Base-by-base conservation (phyloP, 2,888 invertebrate genomes). In the Camptogramma bilineatum region DNA sequence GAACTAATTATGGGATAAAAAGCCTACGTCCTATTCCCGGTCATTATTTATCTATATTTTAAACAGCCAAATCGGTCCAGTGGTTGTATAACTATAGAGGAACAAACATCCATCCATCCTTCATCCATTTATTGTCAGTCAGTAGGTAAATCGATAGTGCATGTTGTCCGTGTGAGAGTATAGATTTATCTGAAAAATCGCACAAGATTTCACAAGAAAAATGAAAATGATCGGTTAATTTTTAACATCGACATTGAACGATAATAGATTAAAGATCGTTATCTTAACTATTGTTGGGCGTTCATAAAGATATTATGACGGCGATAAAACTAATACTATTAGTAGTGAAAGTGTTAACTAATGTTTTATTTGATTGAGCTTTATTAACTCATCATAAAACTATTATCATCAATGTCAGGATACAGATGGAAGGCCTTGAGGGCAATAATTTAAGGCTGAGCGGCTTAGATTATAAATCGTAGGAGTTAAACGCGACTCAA, bases 171-270 rank as follows among this genome's bases (percentile, higher is more conserved):
- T n/a, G n/a, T n/a, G n/a, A n/a, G n/a, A n/a, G n/a, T n/a, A n/a
- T n/a, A n/a, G 13, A 13, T 39, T 39, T 39, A 39, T 13, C 13
- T 39, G 13, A 9, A 39, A 39, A 5, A 24, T 4, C 2, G 28
- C 28, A 28, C 24, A 50, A 50, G 24, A n/a, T n/a, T n/a, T n/a
- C n/a, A n/a, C n/a, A n/a, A n/a, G n/a, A n/a, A 17, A 7, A 17
- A 21, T 31, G 1, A 24, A 24, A n/a, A 7, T 24, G 50, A 28
- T 51, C 17, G 17, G 51, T 5, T 51, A 31, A 19, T 47, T 47
- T 47, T 47, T 47, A 18, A 10, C 31, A 55, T 53, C 65, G 64
- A 55, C 67, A 67, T 58, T 71, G 55, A 64, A 34, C 55, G 62
- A 71, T 67, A 64, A 46, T 48, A 65, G 42, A 42, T 31, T 24